Evolutionary conservation across 2,888 invertebrate species (phyloP), one percentile per base, ranked within the genome.

Genomic region (Alloscopus bannaensis): DNA sequence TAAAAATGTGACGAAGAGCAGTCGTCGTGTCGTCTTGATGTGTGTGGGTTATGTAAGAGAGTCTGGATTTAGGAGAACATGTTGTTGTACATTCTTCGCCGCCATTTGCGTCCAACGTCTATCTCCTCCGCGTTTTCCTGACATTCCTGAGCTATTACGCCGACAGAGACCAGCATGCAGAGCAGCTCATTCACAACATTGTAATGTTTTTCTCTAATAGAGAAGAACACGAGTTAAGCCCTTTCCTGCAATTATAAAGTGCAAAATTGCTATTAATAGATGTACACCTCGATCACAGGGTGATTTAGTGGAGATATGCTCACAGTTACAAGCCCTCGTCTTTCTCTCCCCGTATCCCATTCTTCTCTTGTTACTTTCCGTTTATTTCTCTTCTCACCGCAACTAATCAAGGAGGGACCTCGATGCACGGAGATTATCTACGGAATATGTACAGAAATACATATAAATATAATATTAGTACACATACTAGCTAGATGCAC

Each of bases 261-360:
- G 57, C 57, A 31, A 57, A 57, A 57, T 57, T 29, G 57, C 57
- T 57, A 57, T 57, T 57, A 57, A 57, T 57, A 57, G 57, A 57
- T 57, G 57, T 31, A 57, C 57, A 57, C 57, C 57, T 57, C 29
- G 29, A 57, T 57, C 57, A 57, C 20, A n/a, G n/a, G 57, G 31
- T 20, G 3, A 26, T 55, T 6, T n/a, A n/a, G n/a, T n/a, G n/a
- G n/a, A n/a, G n/a, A n/a, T n/a, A n/a, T n/a, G n/a, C n/a, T n/a
- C n/a, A n/a, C n/a, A 55, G 28, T 24, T 31, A 13, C 29, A 31
- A 31, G 55, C 28, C 18, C 18, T 55, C 13, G 11, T 55, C 28
- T 45, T 45, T 36, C 28, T 55, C 20, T 55, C 20, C n/a, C 29
- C 16, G 16, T n/a, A 57, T n/a, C n/a, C n/a, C n/a, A n/a, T n/a